These are phyloP conservation scores for Gallirallus australis DNA, from an alignment of 2,797 vertebrate genomes.

Conservation along the genomic window DNA sequence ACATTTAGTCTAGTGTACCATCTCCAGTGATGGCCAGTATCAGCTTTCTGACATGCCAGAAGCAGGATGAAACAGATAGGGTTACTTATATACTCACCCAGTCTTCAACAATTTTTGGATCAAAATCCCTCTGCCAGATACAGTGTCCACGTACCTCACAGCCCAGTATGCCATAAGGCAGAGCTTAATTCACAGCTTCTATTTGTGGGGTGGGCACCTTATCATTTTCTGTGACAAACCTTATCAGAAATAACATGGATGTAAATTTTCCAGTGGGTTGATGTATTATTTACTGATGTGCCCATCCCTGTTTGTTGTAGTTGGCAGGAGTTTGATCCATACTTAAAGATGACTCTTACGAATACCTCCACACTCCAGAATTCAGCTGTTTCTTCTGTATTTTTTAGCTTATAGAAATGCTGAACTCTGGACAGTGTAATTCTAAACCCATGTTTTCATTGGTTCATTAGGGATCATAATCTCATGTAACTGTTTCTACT, in stretches of 20 bases:
- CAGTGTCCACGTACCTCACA: neutral
- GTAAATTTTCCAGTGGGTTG: neutral
- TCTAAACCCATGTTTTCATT: neutral
- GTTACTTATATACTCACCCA: neutral
- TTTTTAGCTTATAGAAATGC: neutral
- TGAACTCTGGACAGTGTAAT: neutral
- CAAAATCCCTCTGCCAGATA: neutral
- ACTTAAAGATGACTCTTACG: neutral
- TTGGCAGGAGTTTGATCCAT: neutral
- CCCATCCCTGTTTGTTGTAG: neutral
- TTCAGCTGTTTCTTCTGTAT: neutral
- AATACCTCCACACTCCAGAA: neutral
- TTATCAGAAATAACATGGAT: neutral
- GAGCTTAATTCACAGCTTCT: neutral
- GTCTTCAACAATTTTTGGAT: neutral
- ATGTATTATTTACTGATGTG: neutral
- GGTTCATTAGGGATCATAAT: neutral
- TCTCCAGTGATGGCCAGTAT: neutral
- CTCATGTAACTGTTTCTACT: neutral
- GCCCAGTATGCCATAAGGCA: neutral
- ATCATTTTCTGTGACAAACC: neutral
- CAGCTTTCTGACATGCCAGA: neutral
- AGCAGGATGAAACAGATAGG: neutral
- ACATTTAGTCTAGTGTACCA: neutral
- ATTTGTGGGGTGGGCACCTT: neutral